A percentile compares a stretch with the other conserved stretches of the same genome.
phyloP scores from a whole-genome alignment of 1,140 invertebrate genomes.

The Limonius californicus region DNA sequence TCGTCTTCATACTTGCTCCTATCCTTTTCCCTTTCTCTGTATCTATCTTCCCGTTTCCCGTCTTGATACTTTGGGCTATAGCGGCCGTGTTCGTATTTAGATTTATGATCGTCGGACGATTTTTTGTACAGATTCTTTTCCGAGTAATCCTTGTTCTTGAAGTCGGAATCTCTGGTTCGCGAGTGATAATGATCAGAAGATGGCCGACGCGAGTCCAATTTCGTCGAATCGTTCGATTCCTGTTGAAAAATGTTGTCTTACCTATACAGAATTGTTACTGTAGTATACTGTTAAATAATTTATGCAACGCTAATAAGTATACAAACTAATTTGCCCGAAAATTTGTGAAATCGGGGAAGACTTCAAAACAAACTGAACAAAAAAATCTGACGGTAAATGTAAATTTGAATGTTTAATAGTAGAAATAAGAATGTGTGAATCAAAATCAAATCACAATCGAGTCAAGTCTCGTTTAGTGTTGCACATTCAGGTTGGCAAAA shows the following conservation, averaged over 20 bases:
- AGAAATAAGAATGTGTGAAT: too few relatives aligned
- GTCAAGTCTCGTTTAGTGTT: too few relatives aligned
- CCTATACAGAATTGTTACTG: conserved; percentile 17
- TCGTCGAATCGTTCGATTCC: conserved; percentile 29
- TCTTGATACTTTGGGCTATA: conserved; percentile 13
- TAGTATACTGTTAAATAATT: neutral
- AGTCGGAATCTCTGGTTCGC: conserved; percentile 9
- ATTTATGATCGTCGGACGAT: conserved; percentile 3
- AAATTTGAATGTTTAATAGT: too few relatives aligned
- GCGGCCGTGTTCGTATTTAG: neutral
- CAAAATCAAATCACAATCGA: too few relatives aligned
- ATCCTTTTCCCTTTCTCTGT: neutral
- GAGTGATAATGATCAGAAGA: neutral
- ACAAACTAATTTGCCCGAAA: conserved; percentile 7
- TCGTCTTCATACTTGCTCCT: neutral
- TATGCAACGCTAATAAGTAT: neutral
- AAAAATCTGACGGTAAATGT: too few relatives aligned
- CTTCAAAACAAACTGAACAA: too few relatives aligned
- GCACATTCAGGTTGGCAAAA: too few relatives aligned
- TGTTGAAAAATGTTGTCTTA: conserved; percentile 33
- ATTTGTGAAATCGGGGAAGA: too few relatives aligned
- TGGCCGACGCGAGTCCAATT: conserved; percentile 11
- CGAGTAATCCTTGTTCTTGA: conserved; percentile 8
- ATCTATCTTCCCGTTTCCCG: neutral
- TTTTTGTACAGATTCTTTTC: neutral